Evolutionary conservation across 2,113 vertebrate genomes (phyloP).

Genomic region (Oxyruncus cristatus): DNA sequence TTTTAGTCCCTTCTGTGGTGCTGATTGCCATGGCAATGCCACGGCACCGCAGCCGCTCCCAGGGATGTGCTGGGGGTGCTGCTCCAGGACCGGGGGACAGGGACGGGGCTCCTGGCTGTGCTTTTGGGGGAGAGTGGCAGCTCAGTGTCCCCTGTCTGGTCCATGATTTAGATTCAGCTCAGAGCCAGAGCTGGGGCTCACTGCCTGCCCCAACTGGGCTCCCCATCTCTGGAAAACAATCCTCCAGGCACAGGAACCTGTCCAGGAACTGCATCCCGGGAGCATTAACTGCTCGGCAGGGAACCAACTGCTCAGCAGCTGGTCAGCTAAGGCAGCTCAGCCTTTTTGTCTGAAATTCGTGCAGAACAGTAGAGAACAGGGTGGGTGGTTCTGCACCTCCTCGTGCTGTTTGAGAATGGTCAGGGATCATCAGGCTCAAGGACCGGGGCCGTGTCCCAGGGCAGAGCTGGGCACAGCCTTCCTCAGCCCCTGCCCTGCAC

Average conservation of each 20-base stretch:
- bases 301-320: neutral
- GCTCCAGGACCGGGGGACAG: neutral
- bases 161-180: fast-evolving
- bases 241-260: neutral
- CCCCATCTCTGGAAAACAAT: neutral
- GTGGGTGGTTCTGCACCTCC: neutral
- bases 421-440: fast-evolving
- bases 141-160: fast-evolving
- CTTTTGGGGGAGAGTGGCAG: fast-evolving
- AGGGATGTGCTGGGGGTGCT: fast-evolving
- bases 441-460: neutral
- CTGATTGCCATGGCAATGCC: slow-evolving; percentile 4
- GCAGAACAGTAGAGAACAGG: fast-evolving
- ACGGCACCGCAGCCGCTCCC: neutral
- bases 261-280: neutral
- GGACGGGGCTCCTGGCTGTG: neutral
- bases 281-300: neutral
- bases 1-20: neutral
- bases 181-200: neutral
- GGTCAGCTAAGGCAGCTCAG: neutral
- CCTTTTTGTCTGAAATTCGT: neutral
- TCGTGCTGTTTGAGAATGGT: fast-evolving
- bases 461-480: neutral
- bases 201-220: fast-evolving
- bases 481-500: neutral